A percentile compares a stretch with the other conserved stretches of the same genome.
phyloP scores from a whole-genome alignment of 2,888 invertebrate genomes.

The Xestia sexstrigata region DNA sequence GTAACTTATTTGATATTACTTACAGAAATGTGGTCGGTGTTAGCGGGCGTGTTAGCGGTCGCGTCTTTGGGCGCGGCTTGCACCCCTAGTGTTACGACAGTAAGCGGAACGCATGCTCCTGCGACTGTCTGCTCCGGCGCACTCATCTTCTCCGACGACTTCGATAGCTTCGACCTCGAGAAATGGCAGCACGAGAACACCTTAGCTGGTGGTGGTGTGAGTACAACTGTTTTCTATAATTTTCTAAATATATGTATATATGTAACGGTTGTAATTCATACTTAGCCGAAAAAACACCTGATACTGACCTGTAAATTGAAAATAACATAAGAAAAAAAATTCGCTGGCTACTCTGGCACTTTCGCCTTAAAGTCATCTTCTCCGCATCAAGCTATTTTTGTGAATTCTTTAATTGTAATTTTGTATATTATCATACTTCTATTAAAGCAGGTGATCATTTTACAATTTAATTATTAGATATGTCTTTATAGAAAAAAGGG shows the following conservation, averaged over 20 bases:
- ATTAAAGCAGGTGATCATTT: neutral
- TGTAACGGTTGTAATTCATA: neutral
- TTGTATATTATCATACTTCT: neutral
- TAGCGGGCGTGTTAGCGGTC: conserved; percentile 75
- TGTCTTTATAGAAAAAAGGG: neutral
- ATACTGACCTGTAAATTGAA: neutral
- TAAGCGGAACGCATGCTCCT: conserved; percentile 88
- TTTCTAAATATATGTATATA: neutral
- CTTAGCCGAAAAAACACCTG: neutral
- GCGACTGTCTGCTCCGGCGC: conserved; percentile 89
- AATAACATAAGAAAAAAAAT: neutral
- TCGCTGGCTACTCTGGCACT: neutral
- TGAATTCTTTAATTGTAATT: neutral
- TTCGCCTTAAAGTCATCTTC: neutral
- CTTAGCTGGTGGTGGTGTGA: conserved; percentile 92
- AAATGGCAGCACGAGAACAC: conserved; percentile 93
- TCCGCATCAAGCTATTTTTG: neutral
- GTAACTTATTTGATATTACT: conserved; percentile 8
- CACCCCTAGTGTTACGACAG: conserved; percentile 85
- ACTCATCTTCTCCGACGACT: conserved; percentile 92
- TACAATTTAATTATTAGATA: neutral
- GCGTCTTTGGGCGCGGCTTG: conserved; percentile 80
- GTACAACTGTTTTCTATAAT: conserved; percentile 67
- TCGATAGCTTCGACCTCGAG: conserved; percentile 90
- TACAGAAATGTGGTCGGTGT: conserved; percentile 79